Percentiles rank a stretch among this genome's conserved stretches.
phyloP scores from a whole-genome alignment of 1,140 invertebrate species.

The Papilio dardanus region DNA sequence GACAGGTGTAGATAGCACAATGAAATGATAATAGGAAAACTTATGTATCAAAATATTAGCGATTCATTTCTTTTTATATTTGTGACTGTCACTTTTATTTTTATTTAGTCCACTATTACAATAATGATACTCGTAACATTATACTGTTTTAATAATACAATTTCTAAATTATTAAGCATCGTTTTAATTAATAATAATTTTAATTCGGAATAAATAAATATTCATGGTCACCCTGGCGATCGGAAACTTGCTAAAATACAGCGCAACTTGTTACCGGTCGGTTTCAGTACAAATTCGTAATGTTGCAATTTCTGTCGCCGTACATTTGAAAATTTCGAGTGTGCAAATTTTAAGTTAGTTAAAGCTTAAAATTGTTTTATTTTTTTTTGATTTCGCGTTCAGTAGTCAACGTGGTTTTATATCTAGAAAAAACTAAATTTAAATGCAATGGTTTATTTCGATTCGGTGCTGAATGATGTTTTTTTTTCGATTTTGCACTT shows the following conservation, averaged over 20 bases:
- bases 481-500: conserved; percentile 12
- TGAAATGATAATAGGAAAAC: too few species aligned
- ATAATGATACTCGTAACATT: too few species aligned
- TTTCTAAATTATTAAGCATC: background rate
- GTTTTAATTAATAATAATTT: background rate
- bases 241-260: conserved; percentile 77
- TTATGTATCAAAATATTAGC: too few species aligned
- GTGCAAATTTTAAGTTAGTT: conserved; percentile 44
- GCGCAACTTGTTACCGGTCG: conserved; percentile 76
- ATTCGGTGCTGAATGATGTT: background rate
- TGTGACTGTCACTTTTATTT: too few species aligned
- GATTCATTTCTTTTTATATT: too few species aligned
- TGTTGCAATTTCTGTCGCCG: conserved; percentile 58
- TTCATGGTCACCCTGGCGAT: conserved; percentile 53
- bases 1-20: too few species aligned
- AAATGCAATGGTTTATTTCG: conserved; percentile 23
- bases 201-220: background rate
- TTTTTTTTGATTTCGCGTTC: conserved; percentile 16
- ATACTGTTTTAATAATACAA: too few species aligned
- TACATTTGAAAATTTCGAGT: conserved; percentile 58
- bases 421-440: conserved; percentile 28
- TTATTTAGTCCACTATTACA: too few species aligned
- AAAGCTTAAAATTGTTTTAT: conserved; percentile 28
- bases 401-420: conserved; percentile 22
- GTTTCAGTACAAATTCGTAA: conserved; percentile 71